phyloP scores from a whole-genome alignment of 2,797 vertebrate species.

The Pangasius sanitwongsei region DNA sequence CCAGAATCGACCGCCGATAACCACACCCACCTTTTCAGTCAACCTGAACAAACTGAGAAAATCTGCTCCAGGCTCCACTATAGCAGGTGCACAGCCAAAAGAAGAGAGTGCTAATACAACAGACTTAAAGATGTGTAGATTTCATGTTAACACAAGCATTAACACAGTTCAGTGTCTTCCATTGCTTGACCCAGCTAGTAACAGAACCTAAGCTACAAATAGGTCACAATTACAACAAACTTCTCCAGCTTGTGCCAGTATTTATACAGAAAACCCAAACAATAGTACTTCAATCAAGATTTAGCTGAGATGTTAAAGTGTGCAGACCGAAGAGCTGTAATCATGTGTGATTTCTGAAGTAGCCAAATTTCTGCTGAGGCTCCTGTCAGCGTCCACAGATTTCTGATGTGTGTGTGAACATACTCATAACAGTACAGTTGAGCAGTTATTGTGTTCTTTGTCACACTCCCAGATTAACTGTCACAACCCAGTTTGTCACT shows the following conservation, averaged over 20 bases:
- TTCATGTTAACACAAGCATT: background rate
- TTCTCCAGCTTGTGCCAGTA: background rate
- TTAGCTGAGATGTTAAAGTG: constrained; percentile 11
- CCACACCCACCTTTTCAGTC: background rate
- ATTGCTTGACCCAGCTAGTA: background rate
- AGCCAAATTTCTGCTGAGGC: constrained; percentile 1
- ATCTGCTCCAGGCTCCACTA: too few species aligned
- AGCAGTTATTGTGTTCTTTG: constrained; percentile 45
- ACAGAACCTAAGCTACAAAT: background rate
- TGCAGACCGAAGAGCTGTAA: constrained; percentile 6
- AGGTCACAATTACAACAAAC: background rate
- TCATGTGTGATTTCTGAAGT: constrained; percentile 41
- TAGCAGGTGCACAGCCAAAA: too few species aligned
- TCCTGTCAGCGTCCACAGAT: constrained; percentile 5
- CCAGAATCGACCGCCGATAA: too few species aligned
- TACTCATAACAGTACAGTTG: constrained; percentile 26
- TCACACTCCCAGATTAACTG: constrained; percentile 38
- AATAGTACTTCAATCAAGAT: constrained; percentile 30
- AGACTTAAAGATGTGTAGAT: background rate
- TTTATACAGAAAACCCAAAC: constrained; percentile 24
- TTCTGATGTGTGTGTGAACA: background rate
- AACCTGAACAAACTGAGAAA: background rate
- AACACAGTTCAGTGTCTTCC: background rate
- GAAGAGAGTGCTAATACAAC: background rate
- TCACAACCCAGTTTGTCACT: constrained; percentile 67